These are phyloP conservation scores for Scelioninae gen. 1 DNA, from an alignment of 2,888 invertebrate genomes.

Conservation along the genomic window DNA sequence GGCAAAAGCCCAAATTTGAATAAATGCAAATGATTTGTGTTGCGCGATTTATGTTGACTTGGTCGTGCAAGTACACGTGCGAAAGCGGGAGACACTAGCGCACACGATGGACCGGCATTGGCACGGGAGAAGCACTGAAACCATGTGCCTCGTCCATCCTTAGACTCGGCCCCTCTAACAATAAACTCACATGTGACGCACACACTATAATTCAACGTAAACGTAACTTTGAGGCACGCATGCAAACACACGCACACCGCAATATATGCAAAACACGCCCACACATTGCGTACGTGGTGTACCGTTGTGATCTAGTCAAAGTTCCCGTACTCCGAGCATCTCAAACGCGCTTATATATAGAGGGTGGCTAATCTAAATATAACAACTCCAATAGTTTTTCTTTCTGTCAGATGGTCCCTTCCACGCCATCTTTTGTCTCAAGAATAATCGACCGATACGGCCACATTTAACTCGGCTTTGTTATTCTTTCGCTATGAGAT, in stretches of 20 bases:
- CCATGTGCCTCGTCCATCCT: conserved; percentile 72
- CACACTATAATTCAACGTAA: conserved; percentile 62
- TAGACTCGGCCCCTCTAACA: conserved; percentile 77
- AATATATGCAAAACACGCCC: conserved; percentile 57
- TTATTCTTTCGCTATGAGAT: conserved; percentile 36
- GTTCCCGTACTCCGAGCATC: conserved; percentile 33
- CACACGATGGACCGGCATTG: conserved; percentile 75
- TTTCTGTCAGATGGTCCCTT: conserved; percentile 13
- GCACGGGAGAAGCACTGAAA: no score
- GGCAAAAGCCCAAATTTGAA: conserved; percentile 27
- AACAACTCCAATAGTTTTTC: conserved; percentile 49
- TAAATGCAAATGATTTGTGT: conserved; percentile 51
- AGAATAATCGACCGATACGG: conserved; percentile 29
- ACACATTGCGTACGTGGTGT: conserved; percentile 42
- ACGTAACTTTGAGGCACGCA: conserved; percentile 52
- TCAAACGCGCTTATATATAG: conserved; percentile 37
- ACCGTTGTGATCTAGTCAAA: conserved; percentile 61
- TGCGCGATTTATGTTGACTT: conserved; percentile 41
- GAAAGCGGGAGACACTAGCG: conserved; percentile 23
- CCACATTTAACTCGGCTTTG: background rate
- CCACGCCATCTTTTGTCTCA: conserved; percentile 29
- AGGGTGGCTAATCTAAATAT: conserved; percentile 59
- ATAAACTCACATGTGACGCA: conserved; percentile 78
- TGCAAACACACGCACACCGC: conserved; percentile 49
- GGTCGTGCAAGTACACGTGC: conserved; percentile 34